These are phyloP conservation scores for Otis tarda DNA, from an alignment of 2,113 vertebrate genomes.

Conservation along the genomic window DNA sequence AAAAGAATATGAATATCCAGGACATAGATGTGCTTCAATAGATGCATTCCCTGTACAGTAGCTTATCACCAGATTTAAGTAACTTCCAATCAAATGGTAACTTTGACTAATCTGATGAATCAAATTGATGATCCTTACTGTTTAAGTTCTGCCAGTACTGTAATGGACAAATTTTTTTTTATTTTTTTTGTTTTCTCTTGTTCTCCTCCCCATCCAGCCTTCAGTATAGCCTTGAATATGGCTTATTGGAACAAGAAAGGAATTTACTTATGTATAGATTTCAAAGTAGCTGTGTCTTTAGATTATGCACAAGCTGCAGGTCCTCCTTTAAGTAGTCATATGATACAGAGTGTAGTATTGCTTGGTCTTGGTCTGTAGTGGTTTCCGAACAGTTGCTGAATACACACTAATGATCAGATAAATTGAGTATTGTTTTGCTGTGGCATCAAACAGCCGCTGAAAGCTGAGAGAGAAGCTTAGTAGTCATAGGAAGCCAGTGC, in stretches of 20 bases:
- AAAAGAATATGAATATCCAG: not conserved
- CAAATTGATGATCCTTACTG: not conserved
- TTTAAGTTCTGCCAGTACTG: not conserved
- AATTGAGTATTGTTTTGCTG: not conserved
- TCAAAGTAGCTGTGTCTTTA: not conserved
- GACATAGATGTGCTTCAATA: not conserved
- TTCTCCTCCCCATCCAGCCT: not conserved
- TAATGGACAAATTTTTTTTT: not conserved
- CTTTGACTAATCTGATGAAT: not conserved
- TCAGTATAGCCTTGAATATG: not conserved
- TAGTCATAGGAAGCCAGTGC: not conserved
- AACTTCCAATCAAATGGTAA: not conserved
- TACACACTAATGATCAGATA: not conserved
- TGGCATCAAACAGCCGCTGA: not conserved
- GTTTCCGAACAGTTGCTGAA: not conserved
- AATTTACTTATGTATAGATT: not conserved
- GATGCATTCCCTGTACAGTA: not conserved
- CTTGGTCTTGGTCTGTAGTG: not conserved
- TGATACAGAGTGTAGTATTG: not conserved
- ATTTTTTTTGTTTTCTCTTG: not conserved
- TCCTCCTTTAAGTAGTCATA: not conserved
- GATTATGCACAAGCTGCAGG: not conserved
- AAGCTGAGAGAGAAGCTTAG: not conserved
- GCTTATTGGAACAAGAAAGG: not conserved
- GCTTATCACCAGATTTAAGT: not conserved